Base-by-base conservation (phyloP, 2,797 vertebrate species). In the Micropoecilia bifurca region DNA sequence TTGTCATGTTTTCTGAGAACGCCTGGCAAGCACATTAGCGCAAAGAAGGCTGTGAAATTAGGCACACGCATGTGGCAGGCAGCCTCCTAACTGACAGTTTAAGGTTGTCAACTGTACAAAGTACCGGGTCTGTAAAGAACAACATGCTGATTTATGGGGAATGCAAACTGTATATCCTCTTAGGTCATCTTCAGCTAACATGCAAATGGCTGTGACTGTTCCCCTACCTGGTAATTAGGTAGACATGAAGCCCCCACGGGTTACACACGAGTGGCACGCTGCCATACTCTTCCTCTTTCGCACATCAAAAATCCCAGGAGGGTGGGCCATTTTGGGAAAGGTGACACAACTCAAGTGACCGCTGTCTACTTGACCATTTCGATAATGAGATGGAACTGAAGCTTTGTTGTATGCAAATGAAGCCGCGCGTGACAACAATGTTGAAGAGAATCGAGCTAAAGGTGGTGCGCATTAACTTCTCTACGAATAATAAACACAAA, bases 381-480 rank as follows among this genome's bases (percentile, higher is more conserved):
- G 50, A 93, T 95, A 95, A 95, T 93, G 91, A 94, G 92, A 95
- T 95, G 92, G 94, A 93, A 90, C 86, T 86, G 79, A 91, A 84
- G 90, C 90, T 89, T 88, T 87, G 88, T 85, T 92, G 90, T 94
- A 95, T 95, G 92, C 87, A 95, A 94, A 95, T 95, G 87, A 92
- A 89, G 78, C 53, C 22, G 81, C 46, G 69, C 89, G 87, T 94
- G 92, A 93, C 90, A 86, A 43, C 84, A 87, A 87, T 93, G 85
- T 88, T 83, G 89, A 94, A 39, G 81, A 89, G 88, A 88, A 75
- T 43, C 71, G 43, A 33, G 73, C 18, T 28, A 36, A 87, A 66
- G 68, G 46, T 79, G 74, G 78, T 9, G 48, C 55, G 77, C 79
- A 71, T 74, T 61, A 84, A 76, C 69, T 79, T 87, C 73, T 88